Evolutionary conservation across 1,140 invertebrate species (phyloP), one percentile per base, ranked within the genome.

Genomic region (Grapholita molesta): DNA sequence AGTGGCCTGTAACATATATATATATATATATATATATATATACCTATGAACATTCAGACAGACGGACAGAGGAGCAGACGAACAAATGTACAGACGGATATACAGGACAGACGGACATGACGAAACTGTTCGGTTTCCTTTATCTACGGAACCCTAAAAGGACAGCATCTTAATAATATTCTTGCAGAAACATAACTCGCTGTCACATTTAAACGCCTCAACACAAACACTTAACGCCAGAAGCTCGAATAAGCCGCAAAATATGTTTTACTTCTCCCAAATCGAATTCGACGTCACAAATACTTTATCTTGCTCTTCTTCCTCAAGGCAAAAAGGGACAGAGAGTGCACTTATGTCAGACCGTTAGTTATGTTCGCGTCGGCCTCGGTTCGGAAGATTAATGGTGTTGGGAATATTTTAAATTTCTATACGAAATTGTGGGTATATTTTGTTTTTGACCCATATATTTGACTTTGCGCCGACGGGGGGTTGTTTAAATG

Each of bases 221-320:
- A 48, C 42, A 48, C 42, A 48, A 57, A 61, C 55, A 61, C 55
- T 61, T 30, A 61, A 61, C 55, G 25, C 18, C 55, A 61, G 55
- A 48, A 9, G 24, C 55, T n/a, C 0, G 25, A 61, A 61, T 28
- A 28, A 28, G n/a, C 25, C 55, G 24, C n/a, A 61, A 61, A 61
- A 61, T 61, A 28, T 61, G 55, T 61, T 61, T 61, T 61, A 61
- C 55, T n/a, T 61, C 55, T n/a, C n/a, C n/a, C 6, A 61, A 61
- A 61, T 61, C 55, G 25, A 61, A 61, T 61, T 61, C 55, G 55
- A 61, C 25, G 55, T 57, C 9, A 30, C 3, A 61, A 61, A 28
- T 8, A 61, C 4, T 12, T 15, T 15, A n/a, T 61, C 55, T 61
- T 25, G 0, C n/a, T 61, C 55, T 15, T 21, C 21, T 11, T 25